Conservation (phyloP, 2,113 vertebrate genomes). For the Nicator chloris region DNA sequence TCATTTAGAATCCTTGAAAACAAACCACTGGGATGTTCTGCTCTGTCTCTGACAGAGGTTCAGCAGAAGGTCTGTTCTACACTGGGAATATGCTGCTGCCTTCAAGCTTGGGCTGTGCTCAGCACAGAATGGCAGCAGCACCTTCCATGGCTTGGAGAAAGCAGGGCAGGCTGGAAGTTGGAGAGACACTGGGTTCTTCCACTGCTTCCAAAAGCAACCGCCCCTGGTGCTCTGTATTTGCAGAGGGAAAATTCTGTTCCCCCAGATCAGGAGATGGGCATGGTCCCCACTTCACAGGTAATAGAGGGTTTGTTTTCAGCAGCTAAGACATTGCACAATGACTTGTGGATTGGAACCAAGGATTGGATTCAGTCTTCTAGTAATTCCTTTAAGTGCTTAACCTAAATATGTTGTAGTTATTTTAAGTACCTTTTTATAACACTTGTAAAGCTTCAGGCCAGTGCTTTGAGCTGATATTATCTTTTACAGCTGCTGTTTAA, state of each 20-base stretch:
- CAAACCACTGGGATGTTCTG: neutral
- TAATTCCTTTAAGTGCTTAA: slow-evolving; percentile 65
- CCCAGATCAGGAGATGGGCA: neutral
- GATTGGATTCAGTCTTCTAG: slow-evolving; percentile 35
- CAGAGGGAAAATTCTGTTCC: neutral
- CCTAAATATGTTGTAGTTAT: slow-evolving; percentile 58
- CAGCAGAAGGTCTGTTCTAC: neutral
- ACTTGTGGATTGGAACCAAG: slow-evolving; percentile 4
- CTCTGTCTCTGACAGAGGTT: neutral
- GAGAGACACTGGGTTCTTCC: neutral
- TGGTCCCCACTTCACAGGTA: neutral
- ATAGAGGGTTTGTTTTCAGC: neutral
- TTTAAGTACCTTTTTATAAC: slow-evolving; percentile 54
- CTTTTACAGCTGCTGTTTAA: neutral
- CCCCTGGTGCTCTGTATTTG: accelerated
- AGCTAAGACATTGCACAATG: neutral
- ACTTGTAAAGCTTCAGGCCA: slow-evolving; percentile 37
- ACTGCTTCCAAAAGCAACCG: accelerated
- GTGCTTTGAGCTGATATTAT: neutral
- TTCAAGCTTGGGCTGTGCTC: neutral
- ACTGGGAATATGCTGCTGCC: neutral
- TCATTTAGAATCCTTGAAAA: neutral
- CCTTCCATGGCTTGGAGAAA: neutral
- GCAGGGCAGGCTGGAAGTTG: neutral
- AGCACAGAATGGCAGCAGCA: neutral